These are phyloP conservation scores for Hermatobates lingyangjiaoensis DNA, from an alignment of 1,140 invertebrate species.

Conservation along the genomic window DNA sequence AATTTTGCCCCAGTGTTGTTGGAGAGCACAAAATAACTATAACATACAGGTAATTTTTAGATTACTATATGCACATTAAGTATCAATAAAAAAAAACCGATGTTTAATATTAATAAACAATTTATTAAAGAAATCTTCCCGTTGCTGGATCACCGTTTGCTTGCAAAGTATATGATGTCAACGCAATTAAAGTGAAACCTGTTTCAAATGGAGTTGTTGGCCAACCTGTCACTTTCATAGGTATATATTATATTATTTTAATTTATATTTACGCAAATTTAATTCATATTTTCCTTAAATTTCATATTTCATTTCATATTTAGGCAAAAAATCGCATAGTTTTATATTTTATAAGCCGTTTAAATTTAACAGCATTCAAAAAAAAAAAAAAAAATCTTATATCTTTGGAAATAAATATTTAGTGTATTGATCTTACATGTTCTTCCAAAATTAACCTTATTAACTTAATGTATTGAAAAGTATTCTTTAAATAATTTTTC, in stretches of 20 bases:
- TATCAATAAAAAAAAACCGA: neutral
- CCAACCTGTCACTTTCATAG: conserved; percentile 83
- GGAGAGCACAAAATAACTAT: conserved; percentile 83
- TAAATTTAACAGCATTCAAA: no score
- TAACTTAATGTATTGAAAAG: no score
- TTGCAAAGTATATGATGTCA: conserved; percentile 87
- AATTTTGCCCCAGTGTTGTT: conserved; percentile 66
- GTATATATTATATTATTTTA: conserved; percentile 35
- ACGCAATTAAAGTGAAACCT: conserved; percentile 84
- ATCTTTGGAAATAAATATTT: no score
- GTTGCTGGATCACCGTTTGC: conserved; percentile 77
- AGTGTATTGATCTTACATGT: no score
- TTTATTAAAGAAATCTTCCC: conserved; percentile 30
- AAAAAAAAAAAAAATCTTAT: no score
- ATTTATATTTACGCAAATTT: no score
- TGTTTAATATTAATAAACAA: neutral
- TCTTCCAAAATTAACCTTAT: no score
- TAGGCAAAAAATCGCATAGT: no score
- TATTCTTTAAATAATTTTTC: no score
- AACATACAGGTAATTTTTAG: conserved; percentile 49
- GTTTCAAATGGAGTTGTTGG: conserved; percentile 76
- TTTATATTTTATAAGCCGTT: no score
- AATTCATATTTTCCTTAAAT: no score
- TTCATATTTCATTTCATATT: no score
- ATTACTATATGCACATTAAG: conserved; percentile 31